Conservation (phyloP, 2,113 vertebrate genomes). For the Myxocyprinus asiaticus region DNA sequence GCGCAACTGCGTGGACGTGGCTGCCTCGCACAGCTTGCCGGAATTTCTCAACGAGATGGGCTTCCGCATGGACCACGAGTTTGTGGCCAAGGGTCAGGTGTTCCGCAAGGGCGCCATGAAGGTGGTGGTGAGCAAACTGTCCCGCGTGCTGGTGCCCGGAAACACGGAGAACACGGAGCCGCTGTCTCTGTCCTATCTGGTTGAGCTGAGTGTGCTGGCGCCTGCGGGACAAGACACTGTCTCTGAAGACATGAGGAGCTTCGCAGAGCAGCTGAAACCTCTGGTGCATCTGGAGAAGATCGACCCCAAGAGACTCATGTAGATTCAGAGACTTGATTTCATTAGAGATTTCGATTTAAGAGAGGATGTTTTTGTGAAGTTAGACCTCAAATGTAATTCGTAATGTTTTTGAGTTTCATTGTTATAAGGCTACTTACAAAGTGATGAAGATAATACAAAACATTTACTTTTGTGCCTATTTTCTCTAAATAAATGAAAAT, state of each 20-base stretch:
- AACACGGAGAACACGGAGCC: slow-evolving; percentile 94
- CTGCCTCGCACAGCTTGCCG: slow-evolving; percentile 89
- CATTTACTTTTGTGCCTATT: too few species aligned
- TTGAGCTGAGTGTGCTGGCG: slow-evolving; percentile 79
- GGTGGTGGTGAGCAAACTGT: slow-evolving; percentile 92
- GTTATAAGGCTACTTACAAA: too few species aligned
- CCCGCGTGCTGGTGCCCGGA: slow-evolving; percentile 87
- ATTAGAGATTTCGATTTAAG: too few species aligned
- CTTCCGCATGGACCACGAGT: slow-evolving; percentile 98
- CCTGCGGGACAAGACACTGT: slow-evolving; percentile 80
- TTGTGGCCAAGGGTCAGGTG: slow-evolving; percentile 90
- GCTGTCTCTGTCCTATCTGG: slow-evolving; percentile 90
- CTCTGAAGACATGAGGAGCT: slow-evolving; percentile 95
- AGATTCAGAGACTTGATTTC: background rate
- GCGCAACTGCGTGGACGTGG: slow-evolving; percentile 94
- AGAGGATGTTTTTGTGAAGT: too few species aligned
- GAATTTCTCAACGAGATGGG: slow-evolving; percentile 98
- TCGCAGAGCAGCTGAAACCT: slow-evolving; percentile 94
- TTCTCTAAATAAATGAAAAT: too few species aligned
- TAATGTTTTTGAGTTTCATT: too few species aligned
- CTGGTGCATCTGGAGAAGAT: slow-evolving; percentile 96
- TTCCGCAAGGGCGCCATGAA: slow-evolving; percentile 96
- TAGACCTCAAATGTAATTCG: too few species aligned
- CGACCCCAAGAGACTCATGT: slow-evolving; percentile 90
- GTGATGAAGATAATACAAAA: too few species aligned